Evolutionary conservation across 2,888 invertebrate species (phyloP).

Genomic region (Oasisia sp.): DNA sequence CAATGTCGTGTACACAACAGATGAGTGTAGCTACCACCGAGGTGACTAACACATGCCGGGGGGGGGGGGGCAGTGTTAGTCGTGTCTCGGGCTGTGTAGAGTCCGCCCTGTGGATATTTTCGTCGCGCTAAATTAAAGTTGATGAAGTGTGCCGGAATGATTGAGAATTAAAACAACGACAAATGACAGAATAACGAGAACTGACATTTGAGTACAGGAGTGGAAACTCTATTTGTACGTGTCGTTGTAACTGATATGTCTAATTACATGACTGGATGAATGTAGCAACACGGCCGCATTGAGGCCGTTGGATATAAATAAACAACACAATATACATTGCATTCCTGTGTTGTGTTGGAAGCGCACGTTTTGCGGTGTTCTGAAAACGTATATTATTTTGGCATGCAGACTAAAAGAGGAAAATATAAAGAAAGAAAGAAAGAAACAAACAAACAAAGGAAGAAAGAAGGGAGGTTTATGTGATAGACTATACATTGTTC

Average conservation of each 20-base stretch:
- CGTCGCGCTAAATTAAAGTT: not conserved
- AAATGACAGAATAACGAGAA: not conserved
- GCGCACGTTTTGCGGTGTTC: not conserved
- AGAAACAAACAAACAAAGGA: too few species aligned
- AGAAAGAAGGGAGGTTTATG: too few species aligned
- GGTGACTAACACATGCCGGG: too few species aligned
- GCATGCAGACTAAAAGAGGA: too few species aligned
- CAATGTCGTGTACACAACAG: not conserved
- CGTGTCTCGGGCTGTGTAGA: not conserved
- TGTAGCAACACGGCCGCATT: not conserved
- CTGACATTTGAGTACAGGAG: not conserved
- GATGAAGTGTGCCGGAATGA: not conserved
- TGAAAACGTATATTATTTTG: too few species aligned
- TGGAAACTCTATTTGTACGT: not conserved
- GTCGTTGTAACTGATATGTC: not conserved
- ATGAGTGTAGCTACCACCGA: not conserved
- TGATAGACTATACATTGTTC: too few species aligned
- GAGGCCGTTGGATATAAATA: not conserved
- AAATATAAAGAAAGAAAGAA: too few species aligned
- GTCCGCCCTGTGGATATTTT: not conserved
- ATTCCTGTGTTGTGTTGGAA: not conserved
- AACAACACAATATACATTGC: not conserved
- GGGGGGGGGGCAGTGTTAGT: not conserved
- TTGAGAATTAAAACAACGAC: not conserved
- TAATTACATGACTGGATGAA: not conserved